Evolutionary conservation across 2,888 invertebrate genomes (phyloP), one percentile per base, ranked within the genome.

Genomic region (Trichopoda pennipes): DNA sequence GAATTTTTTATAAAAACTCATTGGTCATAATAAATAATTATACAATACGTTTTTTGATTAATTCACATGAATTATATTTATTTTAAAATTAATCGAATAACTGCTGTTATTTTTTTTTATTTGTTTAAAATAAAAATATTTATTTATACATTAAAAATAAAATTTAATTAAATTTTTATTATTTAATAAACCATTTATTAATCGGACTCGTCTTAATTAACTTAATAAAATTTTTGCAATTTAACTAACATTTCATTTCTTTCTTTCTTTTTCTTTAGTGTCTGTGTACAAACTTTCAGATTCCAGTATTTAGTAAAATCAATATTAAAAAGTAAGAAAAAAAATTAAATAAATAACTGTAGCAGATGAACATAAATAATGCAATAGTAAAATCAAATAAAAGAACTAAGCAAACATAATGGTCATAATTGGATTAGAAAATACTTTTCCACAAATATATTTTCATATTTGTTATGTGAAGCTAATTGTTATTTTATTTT

Each of bases 351-450:
- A n/a, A 38, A 28, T 42, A 19, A 19, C 6, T 66, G n/a, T 55
- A 44, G 17, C 12, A 8, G 23, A 49, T 42, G 51, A 10, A 19
- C 23, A 23, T 21, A 53, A 74, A 47, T 61, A 76, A 38, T 73
- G 19, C 10, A 53, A 60, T 61, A 82, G 75, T 76, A 82, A 78
- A 82, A 82, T 70, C 35, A 49, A 58, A 63, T 21, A 28, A 21
- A 42, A 64, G 7, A 60, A 49, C 28, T 32, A 8, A n/a, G 21
- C n/a, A 53, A 61, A 75, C 49, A 75, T 78, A 70, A 61, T 68
- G 38, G 32, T n/a, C 23, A 61, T 82, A 82, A 82, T 82, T 79
- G 79, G 82, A 75, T 82, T 82, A 76, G 21, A 55, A 68, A 58
- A 51, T 12, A 38, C 38, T 75, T 69, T 53, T 35, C n/a, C 17